Evolutionary conservation across 2,888 invertebrate genomes (phyloP).

Genomic region (Alcis repandata): DNA sequence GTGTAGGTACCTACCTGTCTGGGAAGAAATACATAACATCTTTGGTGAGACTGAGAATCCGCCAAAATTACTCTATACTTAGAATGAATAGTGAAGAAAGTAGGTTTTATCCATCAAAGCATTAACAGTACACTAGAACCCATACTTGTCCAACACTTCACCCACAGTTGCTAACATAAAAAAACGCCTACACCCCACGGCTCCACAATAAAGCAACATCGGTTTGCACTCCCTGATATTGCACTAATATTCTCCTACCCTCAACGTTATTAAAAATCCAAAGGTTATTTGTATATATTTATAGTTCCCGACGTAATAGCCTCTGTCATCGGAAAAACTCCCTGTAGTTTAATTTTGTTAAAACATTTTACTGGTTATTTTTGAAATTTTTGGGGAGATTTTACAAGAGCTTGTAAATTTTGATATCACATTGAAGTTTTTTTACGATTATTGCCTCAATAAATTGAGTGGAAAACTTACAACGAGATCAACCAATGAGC

Average conservation of each 20-base stretch:
- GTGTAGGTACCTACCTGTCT: too few relatives aligned
- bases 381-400: constrained; percentile 29
- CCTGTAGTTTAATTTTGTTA: constrained; percentile 81
- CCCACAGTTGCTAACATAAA: constrained; percentile 69
- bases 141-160: constrained; percentile 53
- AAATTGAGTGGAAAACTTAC: too few relatives aligned
- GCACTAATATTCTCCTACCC: constrained; percentile 83
- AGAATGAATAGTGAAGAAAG: background rate
- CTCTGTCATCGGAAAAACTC: constrained; percentile 75
- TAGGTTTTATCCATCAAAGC: background rate
- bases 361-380: constrained; percentile 71
- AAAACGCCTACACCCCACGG: constrained; percentile 64
- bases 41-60: too few relatives aligned
- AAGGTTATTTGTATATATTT: constrained; percentile 84
- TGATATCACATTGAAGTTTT: background rate
- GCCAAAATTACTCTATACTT: too few relatives aligned
- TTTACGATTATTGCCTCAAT: background rate
- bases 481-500: too few relatives aligned
- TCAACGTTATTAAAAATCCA: constrained; percentile 84
- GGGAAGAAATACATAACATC: too few relatives aligned
- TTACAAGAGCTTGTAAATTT: constrained; percentile 16
- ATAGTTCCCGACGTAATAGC: constrained; percentile 69
- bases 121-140: constrained; percentile 40
- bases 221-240: constrained; percentile 85
- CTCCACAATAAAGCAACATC: constrained; percentile 77